Percentiles rank a stretch among this genome's conserved stretches.
Evolutionary conservation across 1,140 invertebrate genomes (phyloP).

Genomic region (Drosophila baimaii): DNA sequence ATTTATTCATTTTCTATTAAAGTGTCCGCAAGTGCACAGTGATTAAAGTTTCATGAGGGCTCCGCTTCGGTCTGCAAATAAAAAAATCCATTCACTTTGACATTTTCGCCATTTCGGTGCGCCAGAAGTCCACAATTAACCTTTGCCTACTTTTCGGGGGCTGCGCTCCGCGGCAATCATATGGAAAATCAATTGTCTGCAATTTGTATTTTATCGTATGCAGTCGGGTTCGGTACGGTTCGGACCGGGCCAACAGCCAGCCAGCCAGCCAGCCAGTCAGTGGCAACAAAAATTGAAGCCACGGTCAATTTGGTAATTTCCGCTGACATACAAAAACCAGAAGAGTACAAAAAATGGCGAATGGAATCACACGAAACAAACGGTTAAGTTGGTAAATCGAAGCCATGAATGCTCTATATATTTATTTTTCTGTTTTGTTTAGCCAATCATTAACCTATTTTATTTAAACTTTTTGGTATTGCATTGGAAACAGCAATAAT

Average conservation of each 20-base stretch:
- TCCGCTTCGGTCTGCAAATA: too few species aligned
- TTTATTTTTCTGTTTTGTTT: too few species aligned
- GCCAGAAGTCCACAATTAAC: constrained; percentile 57
- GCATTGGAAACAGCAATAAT: neutral
- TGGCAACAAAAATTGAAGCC: constrained; percentile 70
- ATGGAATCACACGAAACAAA: neutral
- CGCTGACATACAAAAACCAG: constrained; percentile 67
- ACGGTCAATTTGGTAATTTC: constrained; percentile 80
- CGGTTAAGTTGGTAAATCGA: neutral
- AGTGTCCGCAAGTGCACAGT: constrained; percentile 31
- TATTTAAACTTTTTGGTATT: too few species aligned
- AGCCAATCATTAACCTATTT: neutral
- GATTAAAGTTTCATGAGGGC: constrained; percentile 49
- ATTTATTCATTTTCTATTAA: constrained; percentile 43
- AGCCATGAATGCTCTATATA: constrained; percentile 1
- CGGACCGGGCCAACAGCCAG: constrained; percentile 1
- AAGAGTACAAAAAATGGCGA: constrained; percentile 13
- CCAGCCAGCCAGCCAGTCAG: neutral
- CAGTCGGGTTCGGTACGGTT: constrained; percentile 28
- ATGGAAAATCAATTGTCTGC: constrained; percentile 83
- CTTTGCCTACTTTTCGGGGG: constrained; percentile 65
- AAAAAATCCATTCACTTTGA: constrained; percentile 62
- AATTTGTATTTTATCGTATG: constrained; percentile 78
- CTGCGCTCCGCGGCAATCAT: constrained; percentile 55
- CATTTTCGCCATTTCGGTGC: constrained; percentile 32